Conservation (phyloP, 2,888 invertebrate species). For the Osmoderma eremita region DNA sequence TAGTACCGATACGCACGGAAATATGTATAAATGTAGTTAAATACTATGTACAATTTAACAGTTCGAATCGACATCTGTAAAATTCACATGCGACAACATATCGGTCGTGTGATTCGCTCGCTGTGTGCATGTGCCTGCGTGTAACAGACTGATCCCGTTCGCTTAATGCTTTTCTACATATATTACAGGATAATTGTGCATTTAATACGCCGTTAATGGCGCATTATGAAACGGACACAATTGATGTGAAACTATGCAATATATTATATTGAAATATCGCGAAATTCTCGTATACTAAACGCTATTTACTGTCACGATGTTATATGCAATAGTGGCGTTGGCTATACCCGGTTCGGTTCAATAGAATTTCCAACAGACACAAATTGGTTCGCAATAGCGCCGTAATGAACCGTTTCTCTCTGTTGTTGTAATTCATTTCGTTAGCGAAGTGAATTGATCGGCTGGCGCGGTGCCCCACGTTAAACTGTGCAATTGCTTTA, state of each 20-base stretch:
- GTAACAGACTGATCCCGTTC: background rate
- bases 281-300: conserved; percentile 24
- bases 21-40: too few species aligned
- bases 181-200: conserved; percentile 30
- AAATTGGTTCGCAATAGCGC: conserved; percentile 23
- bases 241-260: conserved; percentile 33
- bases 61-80: too few species aligned
- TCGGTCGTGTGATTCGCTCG: background rate
- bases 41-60: too few species aligned
- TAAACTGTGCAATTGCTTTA: background rate
- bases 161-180: background rate
- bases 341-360: background rate
- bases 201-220: conserved; percentile 30
- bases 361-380: conserved; percentile 27
- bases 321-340: background rate
- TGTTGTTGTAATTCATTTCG: conserved; percentile 14
- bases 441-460: conserved; percentile 3
- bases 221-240: conserved; percentile 36
- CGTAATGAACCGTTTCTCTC: conserved; percentile 6
- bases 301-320: conserved; percentile 10
- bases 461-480: background rate
- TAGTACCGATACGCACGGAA: too few species aligned
- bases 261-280: conserved; percentile 15
- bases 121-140: background rate
- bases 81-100: too few species aligned